A percentile compares a stretch with the other conserved stretches of the same genome.
Evolutionary conservation across 30 jellyfish, hydroid and myxozoan genomes (phyloP).

Genomic region (Pseudorhiza aurosa): DNA sequence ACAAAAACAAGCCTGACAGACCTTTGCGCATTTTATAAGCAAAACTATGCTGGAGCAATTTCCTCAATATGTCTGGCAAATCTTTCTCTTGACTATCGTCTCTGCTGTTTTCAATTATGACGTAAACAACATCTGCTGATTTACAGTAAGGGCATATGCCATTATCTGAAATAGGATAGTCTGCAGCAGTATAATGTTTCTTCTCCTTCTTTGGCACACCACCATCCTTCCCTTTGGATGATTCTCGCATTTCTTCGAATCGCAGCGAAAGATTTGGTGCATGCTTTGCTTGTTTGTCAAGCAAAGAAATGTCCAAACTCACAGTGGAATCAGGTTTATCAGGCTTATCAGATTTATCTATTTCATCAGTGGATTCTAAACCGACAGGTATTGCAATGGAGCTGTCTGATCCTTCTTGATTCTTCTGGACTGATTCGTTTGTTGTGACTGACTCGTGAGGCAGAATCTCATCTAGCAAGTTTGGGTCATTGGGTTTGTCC

Average conservation of each 20-base stretch:
- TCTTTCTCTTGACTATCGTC: constrained; percentile 30
- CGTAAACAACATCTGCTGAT: constrained; percentile 86
- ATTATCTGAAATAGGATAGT: constrained; percentile 88
- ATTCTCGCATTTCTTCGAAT: background rate
- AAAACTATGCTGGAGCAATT: constrained; percentile 43
- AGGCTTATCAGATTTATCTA: background rate
- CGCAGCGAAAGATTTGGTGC: background rate
- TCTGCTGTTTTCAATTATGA: constrained; percentile 44
- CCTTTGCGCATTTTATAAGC: constrained; percentile 85
- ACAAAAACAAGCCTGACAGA: no score
- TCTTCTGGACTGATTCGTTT: background rate
- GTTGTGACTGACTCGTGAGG: background rate
- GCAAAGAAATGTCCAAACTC: background rate
- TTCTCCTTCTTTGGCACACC: background rate
- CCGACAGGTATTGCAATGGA: background rate
- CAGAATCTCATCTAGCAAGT: background rate
- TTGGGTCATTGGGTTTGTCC: constrained; percentile 18
- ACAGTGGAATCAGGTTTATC: background rate
- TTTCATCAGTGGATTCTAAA: background rate
- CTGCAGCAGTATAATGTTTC: constrained; percentile 65
- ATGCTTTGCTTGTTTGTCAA: background rate
- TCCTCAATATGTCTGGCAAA: constrained; percentile 62
- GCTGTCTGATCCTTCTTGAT: background rate
- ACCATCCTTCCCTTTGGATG: background rate
- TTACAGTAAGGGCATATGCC: constrained; percentile 93